Base-by-base conservation (phyloP, 2,888 invertebrate genomes). In the Aricia artaxerxes region DNA sequence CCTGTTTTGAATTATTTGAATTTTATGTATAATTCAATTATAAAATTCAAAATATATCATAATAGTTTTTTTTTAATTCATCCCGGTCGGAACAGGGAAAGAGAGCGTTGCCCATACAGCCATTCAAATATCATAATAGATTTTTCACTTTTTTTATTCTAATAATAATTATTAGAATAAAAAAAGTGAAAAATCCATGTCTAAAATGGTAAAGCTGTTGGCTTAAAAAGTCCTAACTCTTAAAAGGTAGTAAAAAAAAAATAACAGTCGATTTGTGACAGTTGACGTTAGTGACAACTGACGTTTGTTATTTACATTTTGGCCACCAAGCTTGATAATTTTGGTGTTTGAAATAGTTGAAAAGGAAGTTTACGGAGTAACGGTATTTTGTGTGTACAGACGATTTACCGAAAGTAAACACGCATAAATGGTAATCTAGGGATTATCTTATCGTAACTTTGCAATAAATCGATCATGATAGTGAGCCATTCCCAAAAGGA, bases 371-470 rank as follows among this genome's bases (percentile, higher is more conserved):
- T 64, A 57, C 60, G 5, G 75, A 16, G 31, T 73, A 75, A 75
- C 79, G 61, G 79, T 79, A 49, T 79, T 35, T 75, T 75, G 38
- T 73, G 49, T 75, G n/a, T 44, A 61, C n/a, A 64, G 60, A 73
- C n/a, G 35, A 38, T 40, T 60, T 44, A 80, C 78, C 82, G 83
- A 81, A 83, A 77, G 80, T 82, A 81, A 83, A 84, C 82, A 83
- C 82, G 81, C 79, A 80, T 80, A 81, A 76, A 81, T 82, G 83
- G 81, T 82, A 83, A 83, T 81, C 79, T 82, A 81, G 83, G 80
- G 76, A 76, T 83, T 88, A 91, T 91, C 91, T 89, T 88, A 91
- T 91, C 91, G 81, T 75, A 53, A 69, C 80, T 81, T 85, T 81
- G 82, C 82, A 81, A 84, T 86, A 85, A 84, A 88, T 89, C 86